Percentiles rank a stretch among this genome's conserved stretches.
Evolutionary conservation across 64 coral and sea anemone genomes (phyloP).

Genomic region (Actinia equina): DNA sequence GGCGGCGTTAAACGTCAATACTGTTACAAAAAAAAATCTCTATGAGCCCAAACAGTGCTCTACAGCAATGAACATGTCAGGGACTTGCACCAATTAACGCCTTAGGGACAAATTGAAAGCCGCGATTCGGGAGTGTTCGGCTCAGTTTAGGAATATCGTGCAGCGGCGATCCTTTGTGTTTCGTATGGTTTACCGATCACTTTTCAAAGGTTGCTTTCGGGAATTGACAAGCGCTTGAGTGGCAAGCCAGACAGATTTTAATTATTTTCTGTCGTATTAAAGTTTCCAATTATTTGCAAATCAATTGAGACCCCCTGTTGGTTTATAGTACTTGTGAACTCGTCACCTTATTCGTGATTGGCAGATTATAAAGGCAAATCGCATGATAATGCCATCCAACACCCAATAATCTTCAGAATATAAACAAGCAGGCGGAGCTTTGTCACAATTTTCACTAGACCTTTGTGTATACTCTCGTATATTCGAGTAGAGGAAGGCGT

Average conservation of each 20-base stretch:
- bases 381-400: constrained; percentile 95
- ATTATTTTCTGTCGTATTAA: constrained; percentile 99
- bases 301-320: constrained; percentile 97
- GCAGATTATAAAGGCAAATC: constrained; percentile 95
- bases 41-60: constrained; percentile 70
- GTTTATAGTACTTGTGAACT: constrained; percentile 87
- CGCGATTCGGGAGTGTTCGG: constrained; percentile 50
- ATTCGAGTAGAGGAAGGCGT: constrained; percentile 65
- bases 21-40: constrained; percentile 73
- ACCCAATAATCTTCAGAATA: constrained; percentile 97
- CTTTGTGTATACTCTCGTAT: constrained; percentile 88
- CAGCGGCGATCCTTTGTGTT: constrained; percentile 81
- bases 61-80: constrained; percentile 60
- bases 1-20: constrained; percentile 83
- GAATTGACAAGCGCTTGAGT: constrained; percentile 98
- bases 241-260: constrained; percentile 99
- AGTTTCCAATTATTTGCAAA: constrained; percentile 99
- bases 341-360: constrained; percentile 83
- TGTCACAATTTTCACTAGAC: constrained; percentile 77
- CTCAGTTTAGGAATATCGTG: constrained; percentile 93
- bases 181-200: constrained; percentile 78
- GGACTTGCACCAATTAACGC: constrained; percentile 82
- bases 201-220: constrained; percentile 93
- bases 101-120: constrained; percentile 70
- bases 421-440: constrained; percentile 96